phyloP scores from a whole-genome alignment of 2,113 vertebrate species.

The Trematomus loennbergii region DNA sequence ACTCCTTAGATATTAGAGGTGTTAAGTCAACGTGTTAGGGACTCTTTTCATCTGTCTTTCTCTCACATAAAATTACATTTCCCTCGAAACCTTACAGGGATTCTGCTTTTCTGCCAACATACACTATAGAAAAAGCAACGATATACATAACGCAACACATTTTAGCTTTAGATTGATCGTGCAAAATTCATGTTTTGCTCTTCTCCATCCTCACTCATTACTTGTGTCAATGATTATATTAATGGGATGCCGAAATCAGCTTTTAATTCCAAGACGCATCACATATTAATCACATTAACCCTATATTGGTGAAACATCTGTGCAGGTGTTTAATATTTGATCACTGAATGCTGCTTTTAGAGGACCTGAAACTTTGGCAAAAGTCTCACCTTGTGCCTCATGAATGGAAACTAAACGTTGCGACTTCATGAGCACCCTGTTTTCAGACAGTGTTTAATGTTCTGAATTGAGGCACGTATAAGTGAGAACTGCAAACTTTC shows the following conservation, averaged over 20 bases:
- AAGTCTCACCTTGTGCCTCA: conserved; percentile 55
- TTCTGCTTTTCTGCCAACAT: conserved; percentile 20
- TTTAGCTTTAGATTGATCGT: not conserved
- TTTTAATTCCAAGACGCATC: conserved; percentile 18
- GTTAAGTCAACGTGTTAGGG: conserved; percentile 58
- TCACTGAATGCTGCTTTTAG: conserved; percentile 77
- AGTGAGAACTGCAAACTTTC: conserved; percentile 74
- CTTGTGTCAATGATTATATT: conserved; percentile 18
- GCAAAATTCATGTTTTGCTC: not conserved
- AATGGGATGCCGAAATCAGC: not conserved
- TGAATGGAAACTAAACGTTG: conserved; percentile 60
- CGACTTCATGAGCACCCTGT: conserved; percentile 37
- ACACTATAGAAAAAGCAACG: conserved; percentile 9
- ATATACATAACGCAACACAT: not conserved
- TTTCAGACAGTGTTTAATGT: conserved; percentile 38
- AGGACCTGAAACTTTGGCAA: conserved; percentile 77
- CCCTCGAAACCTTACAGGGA: conserved; percentile 7
- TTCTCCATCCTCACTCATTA: conserved; percentile 12
- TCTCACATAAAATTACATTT: conserved; percentile 30
- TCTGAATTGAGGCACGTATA: conserved; percentile 37
- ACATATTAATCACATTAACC: conserved; percentile 49
- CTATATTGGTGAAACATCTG: conserved; percentile 65
- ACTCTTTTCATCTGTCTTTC: conserved; percentile 39
- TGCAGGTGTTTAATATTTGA: conserved; percentile 70
- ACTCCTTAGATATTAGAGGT: conserved; percentile 68